Evolutionary conservation across 2,113 vertebrate genomes (phyloP), one percentile per base, ranked within the genome.

Genomic region (Fulmarus glacialis): DNA sequence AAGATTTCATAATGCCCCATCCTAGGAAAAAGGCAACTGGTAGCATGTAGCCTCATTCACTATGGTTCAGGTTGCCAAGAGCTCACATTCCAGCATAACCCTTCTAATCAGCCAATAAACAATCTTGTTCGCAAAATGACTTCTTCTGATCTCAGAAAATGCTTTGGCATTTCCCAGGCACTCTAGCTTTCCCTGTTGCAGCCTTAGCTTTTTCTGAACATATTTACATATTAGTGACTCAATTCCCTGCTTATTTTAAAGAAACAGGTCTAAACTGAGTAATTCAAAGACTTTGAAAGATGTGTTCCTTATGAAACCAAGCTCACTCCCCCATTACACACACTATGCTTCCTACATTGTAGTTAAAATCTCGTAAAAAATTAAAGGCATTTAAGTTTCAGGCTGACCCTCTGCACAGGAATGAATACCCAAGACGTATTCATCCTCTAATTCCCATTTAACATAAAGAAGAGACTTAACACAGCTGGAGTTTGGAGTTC

Each of bases 321-420:
- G 43, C 36, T 84, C 62, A 71, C 8, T n/a, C 8, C 26, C 58
- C 36, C n/a, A 21, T 87, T 73, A 70, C 74, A 75, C 72, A 89
- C 66, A 9, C 21, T 62, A 7, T 47, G 40, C n/a, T 26, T 74
- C 50, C 81, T 70, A 18, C 32, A 63, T 1, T 62, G 42, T 74
- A 89, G 82, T 87, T 92, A 87, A 96, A 86, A 90, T 23, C 77
- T 82, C 48, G 59, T 90, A 82, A 95, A 42, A 90, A 89, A 86
- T 89, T 87, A 87, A 92, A 90, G 43, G 18, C 72, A 22, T 90
- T 77, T 89, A 58, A 64, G 91, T 87, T 91, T 77, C 84, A 55
- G 3, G 34, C 73, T 94, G 86, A 79, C 83, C 92, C 20, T 74
- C 81, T 53, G 53, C n/a, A 48, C 48, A 84, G 83, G 91, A 92